Base-by-base conservation (phyloP, 2,888 invertebrate species). In the Yponomeuta plumbellus region DNA sequence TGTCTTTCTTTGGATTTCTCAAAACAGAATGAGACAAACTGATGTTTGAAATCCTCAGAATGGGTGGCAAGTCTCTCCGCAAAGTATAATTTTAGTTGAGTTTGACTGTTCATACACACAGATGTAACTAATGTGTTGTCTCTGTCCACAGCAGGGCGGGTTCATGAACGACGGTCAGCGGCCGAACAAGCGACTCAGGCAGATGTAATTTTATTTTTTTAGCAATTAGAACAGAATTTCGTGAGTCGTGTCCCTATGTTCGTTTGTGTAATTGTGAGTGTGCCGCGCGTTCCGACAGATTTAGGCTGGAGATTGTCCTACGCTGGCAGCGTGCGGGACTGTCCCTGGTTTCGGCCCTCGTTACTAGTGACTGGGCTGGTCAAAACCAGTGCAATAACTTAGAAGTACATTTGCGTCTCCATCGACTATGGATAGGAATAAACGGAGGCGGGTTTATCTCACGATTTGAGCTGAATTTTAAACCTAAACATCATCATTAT, bases 111-210 rank as follows among this genome's bases (percentile, higher is more conserved):
- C 5, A 44, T 52, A 6, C 17, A 4, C 0, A 13, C 44, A 8
- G 17, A 1, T 57, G 23, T 26, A 34, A 34, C n/a, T 62, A 22
- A 10, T 34, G 52, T 10, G 8, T 34, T 20, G 67, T 61, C 67
- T 68, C 57, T 69, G 66, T 68, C 61, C 52, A 26, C 74, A 70
- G 70, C 86, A 89, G 83, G 88, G 86, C 68, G 89, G 88, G 44
- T 90, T 88, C 82, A 89, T 91, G 88, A 88, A 85, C 80, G 90
- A 91, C 81, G 91, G 91, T 2, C 91, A 91, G 81, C 83, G 91
- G 76, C 91, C 91, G 76, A 91, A 88, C 87, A 91, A 91, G 81
- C 83, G 91, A 73, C 86, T 88, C 70, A 75, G 91, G 74, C 89
- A 87, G 73, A 88, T 90, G 86, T 90, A 87, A 83, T 71, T 72